Evolutionary conservation across 2,888 invertebrate genomes (phyloP), one percentile per base, ranked within the genome.

Genomic region (Synergus gifuensis): DNA sequence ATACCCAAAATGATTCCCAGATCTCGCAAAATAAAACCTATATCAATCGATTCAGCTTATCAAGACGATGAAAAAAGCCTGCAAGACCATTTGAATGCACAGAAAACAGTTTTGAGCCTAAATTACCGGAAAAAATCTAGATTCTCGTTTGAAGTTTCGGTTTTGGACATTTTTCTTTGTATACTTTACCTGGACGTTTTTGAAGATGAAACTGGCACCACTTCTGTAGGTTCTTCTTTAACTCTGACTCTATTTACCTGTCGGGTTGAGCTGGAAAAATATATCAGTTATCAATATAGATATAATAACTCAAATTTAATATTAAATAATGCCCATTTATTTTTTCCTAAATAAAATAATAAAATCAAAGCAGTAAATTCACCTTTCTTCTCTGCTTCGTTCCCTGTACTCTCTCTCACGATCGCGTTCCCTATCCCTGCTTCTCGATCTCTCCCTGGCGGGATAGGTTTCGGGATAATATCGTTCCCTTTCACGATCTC

Each of bases 301-400:
- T 49, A 9, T 16, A 36, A 28, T 46, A 49, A 36, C 11, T 18
- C 18, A 3, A 49, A 22, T 22, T 28, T 36, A 28, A 44, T 44
- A 42, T 78, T 62, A 73, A 18, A 16, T n/a, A 60, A 69, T 42
- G 12, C 18, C n/a, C 28, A 49, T 36, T 49, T 49, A 36, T 58
- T n/a, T 36, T 7, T 9, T 28, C 9, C 46, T 46, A 46, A 46
- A 46, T 36, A 36, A 36, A 36, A 58, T 3, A 54, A 18, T 62
- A 62, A 60, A 58, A 62, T 28, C 1, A 18, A 46, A 14, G 54
- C 69, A 73, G 60, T 80, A 49, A 78, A 84, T 93, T 94, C 92
- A 96, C 96, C 96, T 95, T 91, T 96, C 96, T 91, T 96, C 96
- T 36, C 96, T 93, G 91, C 96, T 96, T 87, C 96, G 94, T 84